Base-by-base conservation (phyloP, 1,140 invertebrate genomes). In the Drosophila paulistorum region DNA sequence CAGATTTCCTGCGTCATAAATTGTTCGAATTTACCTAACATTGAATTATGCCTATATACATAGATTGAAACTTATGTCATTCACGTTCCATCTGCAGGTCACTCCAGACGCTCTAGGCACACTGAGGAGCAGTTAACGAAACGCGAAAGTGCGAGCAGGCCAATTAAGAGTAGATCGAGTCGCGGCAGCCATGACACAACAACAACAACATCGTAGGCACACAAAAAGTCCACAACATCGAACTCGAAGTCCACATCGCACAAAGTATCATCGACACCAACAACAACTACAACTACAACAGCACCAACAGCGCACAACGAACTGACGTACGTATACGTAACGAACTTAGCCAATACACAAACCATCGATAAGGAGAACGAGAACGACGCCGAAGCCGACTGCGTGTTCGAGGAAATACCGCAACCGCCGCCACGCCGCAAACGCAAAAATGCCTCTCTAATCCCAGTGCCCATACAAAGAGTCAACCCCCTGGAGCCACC, bases 81-180 rank as follows among this genome's bases (percentile, higher is more conserved):
- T 42, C 0, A 7, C 33, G 14, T 23, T 45, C 9, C 51, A 35
- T 7, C 39, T 39, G 60, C 70, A 91, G 90, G 85, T 91, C 90
- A 91, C 90, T 91, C 90, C 74, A 91, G 90, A 81, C 84, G 84
- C 85, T 89, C 85, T 70, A 87, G 84, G 65, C 84, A 81, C 70
- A 89, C 77, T 78, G 84, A 87, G 57, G 76, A 68, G 39, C 57
- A 71, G 23, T 17, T 67, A 20, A 42, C 79, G 10, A 80, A 59
- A 13, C 54, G 74, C 20, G 74, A 77, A n/a, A 71, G 67, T 13
- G 74, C 74, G 61, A 78, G 74, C 64, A 73, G 71, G 6, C 65
- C 83, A 62, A 79, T 73, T 71, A 87, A 79, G 68, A 77, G 71
- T 65, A 68, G 74, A 77, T 70, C 73, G 23, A 77, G 67, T 74